Evolutionary conservation across 2,888 invertebrate species (phyloP).

Genomic region (Cremastinae sp.): DNA sequence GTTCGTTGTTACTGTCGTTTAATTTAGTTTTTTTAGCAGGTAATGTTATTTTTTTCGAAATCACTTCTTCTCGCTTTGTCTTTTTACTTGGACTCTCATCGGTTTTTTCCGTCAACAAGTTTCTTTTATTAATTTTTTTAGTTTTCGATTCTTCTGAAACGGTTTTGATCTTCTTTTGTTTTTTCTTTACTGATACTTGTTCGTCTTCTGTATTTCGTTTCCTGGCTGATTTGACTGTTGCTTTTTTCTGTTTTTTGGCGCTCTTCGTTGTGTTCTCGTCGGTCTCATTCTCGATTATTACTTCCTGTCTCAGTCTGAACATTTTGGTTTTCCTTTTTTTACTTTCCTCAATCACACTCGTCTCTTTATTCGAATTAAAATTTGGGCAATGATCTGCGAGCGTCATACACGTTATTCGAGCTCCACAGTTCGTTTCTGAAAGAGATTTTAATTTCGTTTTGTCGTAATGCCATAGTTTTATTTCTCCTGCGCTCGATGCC

Average conservation of each 20-base stretch:
- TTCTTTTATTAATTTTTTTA: slow-evolving; percentile 53
- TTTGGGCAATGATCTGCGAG: slow-evolving; percentile 78
- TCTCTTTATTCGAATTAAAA: slow-evolving; percentile 54
- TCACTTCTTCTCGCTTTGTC: slow-evolving; percentile 35
- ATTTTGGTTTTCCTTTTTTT: slow-evolving; percentile 54
- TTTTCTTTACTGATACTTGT: slow-evolving; percentile 7
- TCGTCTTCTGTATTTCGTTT: slow-evolving; percentile 30
- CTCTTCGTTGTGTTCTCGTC: slow-evolving; percentile 54
- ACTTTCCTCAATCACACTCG: slow-evolving; percentile 46
- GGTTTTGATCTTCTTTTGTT: slow-evolving; percentile 45
- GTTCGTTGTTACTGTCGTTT: slow-evolving; percentile 25
- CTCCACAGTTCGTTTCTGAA: slow-evolving; percentile 82
- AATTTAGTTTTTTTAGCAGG: slow-evolving; percentile 7
- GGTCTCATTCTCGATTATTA: slow-evolving; percentile 69
- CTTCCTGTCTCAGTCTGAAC: slow-evolving; percentile 67
- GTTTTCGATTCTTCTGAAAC: not conserved
- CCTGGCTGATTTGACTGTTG: slow-evolving; percentile 32
- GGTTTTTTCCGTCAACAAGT: slow-evolving; percentile 16
- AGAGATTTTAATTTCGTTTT: slow-evolving; percentile 77
- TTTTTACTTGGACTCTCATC: slow-evolving; percentile 25
- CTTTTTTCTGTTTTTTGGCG: slow-evolving; percentile 25
- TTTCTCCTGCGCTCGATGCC: slow-evolving; percentile 89
- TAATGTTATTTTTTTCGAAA: slow-evolving; percentile 35
- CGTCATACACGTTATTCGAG: slow-evolving; percentile 88
- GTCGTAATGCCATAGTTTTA: slow-evolving; percentile 86